These are phyloP conservation scores for Endotricha flammealis DNA, from an alignment of 2,888 invertebrate genomes.

Conservation along the genomic window DNA sequence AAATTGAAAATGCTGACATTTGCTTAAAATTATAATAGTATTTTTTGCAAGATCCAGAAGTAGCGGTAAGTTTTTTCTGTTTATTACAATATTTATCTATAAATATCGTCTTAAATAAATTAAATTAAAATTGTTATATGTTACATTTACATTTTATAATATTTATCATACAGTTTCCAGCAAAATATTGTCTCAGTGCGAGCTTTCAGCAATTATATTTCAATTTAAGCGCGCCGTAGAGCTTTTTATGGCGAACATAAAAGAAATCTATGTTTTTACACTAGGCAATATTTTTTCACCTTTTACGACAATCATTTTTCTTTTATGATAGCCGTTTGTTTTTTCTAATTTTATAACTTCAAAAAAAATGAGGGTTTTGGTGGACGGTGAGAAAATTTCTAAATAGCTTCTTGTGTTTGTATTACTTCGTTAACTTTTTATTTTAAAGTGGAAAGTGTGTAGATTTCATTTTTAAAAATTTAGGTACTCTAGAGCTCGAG, in stretches of 20 bases:
- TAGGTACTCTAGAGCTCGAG: too few relatives aligned
- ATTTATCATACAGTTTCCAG: not conserved
- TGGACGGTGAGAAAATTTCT: too few relatives aligned
- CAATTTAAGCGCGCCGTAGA: constrained; percentile 7
- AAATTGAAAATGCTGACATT: constrained; percentile 34
- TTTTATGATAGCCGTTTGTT: too few relatives aligned
- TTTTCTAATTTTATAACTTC: too few relatives aligned
- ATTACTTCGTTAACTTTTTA: too few relatives aligned
- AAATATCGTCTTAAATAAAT: not conserved
- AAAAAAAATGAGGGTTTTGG: too few relatives aligned
- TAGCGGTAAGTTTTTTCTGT: constrained; percentile 41
- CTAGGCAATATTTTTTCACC: constrained; percentile 3
- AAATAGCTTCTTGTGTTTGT: too few relatives aligned
- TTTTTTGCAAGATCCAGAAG: constrained; percentile 22
- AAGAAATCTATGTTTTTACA: constrained; percentile 3
- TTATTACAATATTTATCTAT: not conserved
- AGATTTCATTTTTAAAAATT: too few relatives aligned
- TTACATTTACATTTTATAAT: not conserved
- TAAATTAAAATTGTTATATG: not conserved
- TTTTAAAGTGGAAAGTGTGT: too few relatives aligned
- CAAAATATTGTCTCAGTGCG: not conserved
- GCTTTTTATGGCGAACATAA: constrained; percentile 10
- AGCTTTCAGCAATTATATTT: constrained; percentile 1
- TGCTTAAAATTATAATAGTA: constrained; percentile 22
- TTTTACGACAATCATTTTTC: not conserved